Conservation (phyloP, 2,797 vertebrate species). For the Bovichtus variegatus region DNA sequence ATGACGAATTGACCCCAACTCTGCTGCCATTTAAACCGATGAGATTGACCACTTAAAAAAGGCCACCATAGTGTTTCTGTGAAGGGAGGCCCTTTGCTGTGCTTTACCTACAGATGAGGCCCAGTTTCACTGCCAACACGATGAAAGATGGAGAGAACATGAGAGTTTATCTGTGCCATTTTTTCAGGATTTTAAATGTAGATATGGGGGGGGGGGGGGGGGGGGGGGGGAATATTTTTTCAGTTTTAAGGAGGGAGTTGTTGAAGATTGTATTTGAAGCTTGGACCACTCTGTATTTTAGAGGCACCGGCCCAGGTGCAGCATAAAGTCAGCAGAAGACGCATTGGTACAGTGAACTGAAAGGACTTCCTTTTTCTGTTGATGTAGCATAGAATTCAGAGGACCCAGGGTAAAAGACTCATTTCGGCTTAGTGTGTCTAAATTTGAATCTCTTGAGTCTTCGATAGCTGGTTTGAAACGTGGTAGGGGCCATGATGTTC, state of each 20-base stretch:
- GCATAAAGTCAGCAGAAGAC: slow-evolving; percentile 24
- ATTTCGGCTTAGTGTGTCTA: not conserved
- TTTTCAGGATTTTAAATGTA: slow-evolving; percentile 60
- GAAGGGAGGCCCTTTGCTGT: slow-evolving; percentile 27
- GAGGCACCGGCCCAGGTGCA: slow-evolving; percentile 32
- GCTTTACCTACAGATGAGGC: not conserved
- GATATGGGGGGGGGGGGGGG: slow-evolving; percentile 18
- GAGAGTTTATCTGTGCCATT: slow-evolving; percentile 41
- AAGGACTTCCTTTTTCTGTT: not conserved
- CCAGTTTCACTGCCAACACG: slow-evolving; percentile 10
- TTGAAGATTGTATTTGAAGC: slow-evolving; percentile 75
- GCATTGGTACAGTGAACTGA: not conserved
- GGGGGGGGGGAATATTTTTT: not conserved
- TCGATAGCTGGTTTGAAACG: not conserved
- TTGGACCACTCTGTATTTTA: slow-evolving; percentile 74
- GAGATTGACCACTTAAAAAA: slow-evolving; percentile 1
- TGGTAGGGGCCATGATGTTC: not conserved
- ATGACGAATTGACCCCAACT: not conserved
- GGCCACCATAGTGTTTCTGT: slow-evolving; percentile 32
- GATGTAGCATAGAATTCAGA: not conserved
- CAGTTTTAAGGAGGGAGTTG: slow-evolving; percentile 52
- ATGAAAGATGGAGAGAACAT: slow-evolving; percentile 2
- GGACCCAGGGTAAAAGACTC: not conserved
- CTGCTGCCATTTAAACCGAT: slow-evolving; percentile 34
- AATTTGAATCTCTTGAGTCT: not conserved